These are phyloP conservation scores for Dermatophagoides farinae DNA, from an alignment of 1,140 invertebrate species.

Conservation along the genomic window DNA sequence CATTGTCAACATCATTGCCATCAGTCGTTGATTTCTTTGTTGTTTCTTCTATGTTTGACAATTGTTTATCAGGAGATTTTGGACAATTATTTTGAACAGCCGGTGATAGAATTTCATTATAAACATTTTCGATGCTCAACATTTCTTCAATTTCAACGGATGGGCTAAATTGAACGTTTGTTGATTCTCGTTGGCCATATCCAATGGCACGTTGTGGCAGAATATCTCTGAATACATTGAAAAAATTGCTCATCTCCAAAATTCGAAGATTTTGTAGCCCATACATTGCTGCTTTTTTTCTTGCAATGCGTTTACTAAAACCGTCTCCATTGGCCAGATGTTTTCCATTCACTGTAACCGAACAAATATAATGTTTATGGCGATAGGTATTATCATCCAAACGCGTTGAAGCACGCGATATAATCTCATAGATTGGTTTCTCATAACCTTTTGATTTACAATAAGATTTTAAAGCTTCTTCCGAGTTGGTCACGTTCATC, in stretches of 20 bases:
- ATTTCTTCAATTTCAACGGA: not conserved
- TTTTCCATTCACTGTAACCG: not conserved
- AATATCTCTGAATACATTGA: not conserved
- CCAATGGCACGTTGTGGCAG: not conserved
- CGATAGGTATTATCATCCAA: not conserved
- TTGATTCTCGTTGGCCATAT: not conserved
- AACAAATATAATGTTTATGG: not conserved
- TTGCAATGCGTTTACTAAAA: conserved; percentile 7
- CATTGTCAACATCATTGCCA: not conserved
- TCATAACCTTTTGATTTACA: conserved; percentile 7
- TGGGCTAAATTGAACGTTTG: not conserved
- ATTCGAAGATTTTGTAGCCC: not conserved
- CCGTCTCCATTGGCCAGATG: not conserved
- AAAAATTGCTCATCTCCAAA: not conserved
- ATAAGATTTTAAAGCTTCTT: not conserved
- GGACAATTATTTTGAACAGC: not conserved
- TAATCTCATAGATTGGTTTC: not conserved
- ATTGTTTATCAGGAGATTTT: too few relatives aligned
- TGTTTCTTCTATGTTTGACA: not conserved
- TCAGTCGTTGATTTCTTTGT: not conserved
- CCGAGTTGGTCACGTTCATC: conserved; percentile 2
- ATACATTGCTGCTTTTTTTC: conserved; percentile 9
- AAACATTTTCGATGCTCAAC: not conserved
- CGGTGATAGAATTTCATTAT: too few relatives aligned
- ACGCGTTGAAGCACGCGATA: not conserved